These are phyloP conservation scores for Corythornis madagascariensis DNA, from an alignment of 2,113 vertebrate species.

Conservation along the genomic window DNA sequence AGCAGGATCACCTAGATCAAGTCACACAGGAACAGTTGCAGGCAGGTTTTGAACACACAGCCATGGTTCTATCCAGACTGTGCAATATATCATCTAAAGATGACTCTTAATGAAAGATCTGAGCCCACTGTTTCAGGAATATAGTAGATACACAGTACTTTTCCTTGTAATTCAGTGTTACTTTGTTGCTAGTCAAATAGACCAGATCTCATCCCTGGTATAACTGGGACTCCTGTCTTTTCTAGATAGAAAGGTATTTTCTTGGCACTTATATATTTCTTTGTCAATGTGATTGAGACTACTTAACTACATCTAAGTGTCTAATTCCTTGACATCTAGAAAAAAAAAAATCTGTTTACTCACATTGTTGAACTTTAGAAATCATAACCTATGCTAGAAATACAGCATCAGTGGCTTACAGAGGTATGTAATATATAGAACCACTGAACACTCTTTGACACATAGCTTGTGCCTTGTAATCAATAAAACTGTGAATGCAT, in stretches of 20 bases:
- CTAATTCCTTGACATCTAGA: not conserved
- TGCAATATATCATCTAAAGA: not conserved
- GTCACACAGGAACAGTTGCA: too few relatives aligned
- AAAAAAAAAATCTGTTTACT: not conserved
- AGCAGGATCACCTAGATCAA: too few relatives aligned
- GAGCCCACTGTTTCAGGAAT: not conserved
- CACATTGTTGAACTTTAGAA: not conserved
- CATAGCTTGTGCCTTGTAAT: not conserved
- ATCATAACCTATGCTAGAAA: not conserved
- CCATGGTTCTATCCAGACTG: not conserved
- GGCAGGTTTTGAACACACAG: too few relatives aligned
- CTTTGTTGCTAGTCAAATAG: not conserved
- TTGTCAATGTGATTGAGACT: not conserved
- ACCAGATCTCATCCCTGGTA: not conserved
- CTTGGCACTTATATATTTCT: too few relatives aligned
- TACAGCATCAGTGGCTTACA: not conserved
- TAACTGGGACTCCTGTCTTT: accelerated
- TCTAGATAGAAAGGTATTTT: not conserved
- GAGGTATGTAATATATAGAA: not conserved
- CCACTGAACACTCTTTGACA: not conserved
- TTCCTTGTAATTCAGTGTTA: not conserved
- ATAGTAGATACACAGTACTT: not conserved
- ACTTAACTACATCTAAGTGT: not conserved
- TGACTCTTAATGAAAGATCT: not conserved
- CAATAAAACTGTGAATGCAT: not conserved